Evolutionary conservation across 2,888 invertebrate genomes (phyloP).

Genomic region (Clostera curtula): DNA sequence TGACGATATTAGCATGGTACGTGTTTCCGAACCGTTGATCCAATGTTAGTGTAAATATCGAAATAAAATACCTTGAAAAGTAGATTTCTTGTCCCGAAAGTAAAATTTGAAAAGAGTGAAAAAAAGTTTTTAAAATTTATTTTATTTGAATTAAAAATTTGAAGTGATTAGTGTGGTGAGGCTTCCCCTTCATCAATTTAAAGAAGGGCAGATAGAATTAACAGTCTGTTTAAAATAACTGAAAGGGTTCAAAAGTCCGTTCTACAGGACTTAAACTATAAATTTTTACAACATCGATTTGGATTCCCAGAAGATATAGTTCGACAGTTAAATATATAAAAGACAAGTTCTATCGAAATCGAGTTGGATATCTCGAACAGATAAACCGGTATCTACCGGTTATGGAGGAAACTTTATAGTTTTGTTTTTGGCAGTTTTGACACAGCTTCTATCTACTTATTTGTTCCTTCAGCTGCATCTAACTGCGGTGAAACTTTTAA

Average conservation of each 20-base stretch:
- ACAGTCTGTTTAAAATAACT: no score
- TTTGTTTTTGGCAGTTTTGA: constrained; percentile 76
- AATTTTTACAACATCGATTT: constrained; percentile 72
- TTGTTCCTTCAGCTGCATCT: constrained; percentile 66
- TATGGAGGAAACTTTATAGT: constrained; percentile 73
- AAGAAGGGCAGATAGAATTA: constrained; percentile 42
- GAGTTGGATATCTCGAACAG: constrained; percentile 69
- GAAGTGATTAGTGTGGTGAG: no score
- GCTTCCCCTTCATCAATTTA: no score
- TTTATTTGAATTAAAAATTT: no score
- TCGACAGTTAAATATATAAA: constrained; percentile 37
- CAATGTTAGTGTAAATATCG: no score
- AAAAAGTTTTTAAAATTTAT: no score
- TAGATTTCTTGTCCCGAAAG: no score
- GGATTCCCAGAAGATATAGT: constrained; percentile 39
- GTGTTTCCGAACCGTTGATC: no score
- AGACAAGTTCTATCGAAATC: constrained; percentile 52
- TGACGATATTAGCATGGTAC: no score
- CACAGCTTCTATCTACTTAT: constrained; percentile 70
- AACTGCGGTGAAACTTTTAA: constrained; percentile 65
- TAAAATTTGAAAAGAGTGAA: no score
- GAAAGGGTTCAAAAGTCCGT: no score
- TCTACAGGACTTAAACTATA: constrained; percentile 67
- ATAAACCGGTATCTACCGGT: constrained; percentile 67
- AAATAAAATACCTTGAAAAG: no score